Percentiles rank a stretch among this genome's conserved stretches.
These are phyloP conservation scores for Sebastes variabilis DNA, from an alignment of 2,797 vertebrate species.

Conservation along the genomic window DNA sequence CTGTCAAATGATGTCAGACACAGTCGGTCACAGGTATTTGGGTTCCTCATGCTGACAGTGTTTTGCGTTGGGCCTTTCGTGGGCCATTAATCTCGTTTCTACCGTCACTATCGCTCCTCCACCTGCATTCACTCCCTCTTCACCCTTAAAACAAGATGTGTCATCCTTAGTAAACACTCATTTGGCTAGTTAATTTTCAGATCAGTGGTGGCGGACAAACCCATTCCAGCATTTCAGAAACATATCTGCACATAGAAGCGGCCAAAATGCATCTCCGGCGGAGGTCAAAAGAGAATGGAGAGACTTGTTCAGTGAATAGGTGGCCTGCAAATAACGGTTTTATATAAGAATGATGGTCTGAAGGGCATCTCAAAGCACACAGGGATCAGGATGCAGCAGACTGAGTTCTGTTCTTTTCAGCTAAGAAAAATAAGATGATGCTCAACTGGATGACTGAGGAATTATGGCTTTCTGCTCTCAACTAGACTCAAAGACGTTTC, in stretches of 20 bases:
- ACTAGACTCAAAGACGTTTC: background rate
- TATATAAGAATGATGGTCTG: background rate
- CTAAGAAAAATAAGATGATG: background rate
- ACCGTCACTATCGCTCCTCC: background rate
- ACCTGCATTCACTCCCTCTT: background rate
- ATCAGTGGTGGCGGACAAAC: background rate
- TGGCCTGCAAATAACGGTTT: background rate
- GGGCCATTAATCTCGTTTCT: conserved; percentile 31
- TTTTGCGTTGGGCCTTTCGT: background rate
- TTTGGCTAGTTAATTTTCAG: background rate
- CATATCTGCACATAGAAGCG: background rate
- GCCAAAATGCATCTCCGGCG: background rate
- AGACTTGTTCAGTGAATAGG: background rate
- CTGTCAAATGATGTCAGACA: conserved; percentile 37
- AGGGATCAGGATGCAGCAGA: background rate
- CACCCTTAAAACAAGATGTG: background rate
- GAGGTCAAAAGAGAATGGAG: conserved; percentile 3
- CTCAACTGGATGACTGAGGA: background rate
- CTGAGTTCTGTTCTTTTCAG: background rate
- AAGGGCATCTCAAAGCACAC: conserved; percentile 6
- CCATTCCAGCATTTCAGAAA: conserved; percentile 1
- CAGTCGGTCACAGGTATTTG: conserved; percentile 52
- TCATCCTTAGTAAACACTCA: conserved; percentile 15
- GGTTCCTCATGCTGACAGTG: conserved; percentile 21
- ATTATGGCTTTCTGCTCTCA: background rate